Percentiles rank a stretch among this genome's conserved stretches.
phyloP scores from a whole-genome alignment of 2,888 invertebrate genomes.

The Thelaira solivaga region DNA sequence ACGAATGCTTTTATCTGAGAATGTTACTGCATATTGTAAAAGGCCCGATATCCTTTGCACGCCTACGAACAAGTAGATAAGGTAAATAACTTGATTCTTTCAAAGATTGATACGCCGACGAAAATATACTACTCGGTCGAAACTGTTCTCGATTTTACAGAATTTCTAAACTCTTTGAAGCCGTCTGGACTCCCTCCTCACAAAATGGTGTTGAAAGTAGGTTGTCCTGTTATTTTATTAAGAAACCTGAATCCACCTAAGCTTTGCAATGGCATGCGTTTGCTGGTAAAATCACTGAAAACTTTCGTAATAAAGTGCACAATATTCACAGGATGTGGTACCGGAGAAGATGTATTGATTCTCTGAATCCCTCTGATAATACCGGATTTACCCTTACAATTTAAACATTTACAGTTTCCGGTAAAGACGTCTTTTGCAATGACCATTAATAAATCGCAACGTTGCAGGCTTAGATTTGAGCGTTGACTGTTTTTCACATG shows the following conservation, averaged over 20 bases:
- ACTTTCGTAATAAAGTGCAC: not conserved
- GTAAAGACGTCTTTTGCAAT: not conserved
- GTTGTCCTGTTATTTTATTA: constrained; percentile 24
- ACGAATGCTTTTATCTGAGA: too few species aligned
- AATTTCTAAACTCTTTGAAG: constrained; percentile 51
- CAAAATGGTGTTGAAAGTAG: constrained; percentile 26
- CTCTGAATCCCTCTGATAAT: not conserved
- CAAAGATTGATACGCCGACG: not conserved
- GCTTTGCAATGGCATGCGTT: not conserved
- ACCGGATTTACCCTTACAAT: not conserved
- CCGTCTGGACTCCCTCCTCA: constrained; percentile 39
- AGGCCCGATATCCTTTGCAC: too few species aligned
- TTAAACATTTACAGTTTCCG: not conserved
- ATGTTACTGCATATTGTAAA: too few species aligned
- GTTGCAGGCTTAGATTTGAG: not conserved
- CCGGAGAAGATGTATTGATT: not conserved
- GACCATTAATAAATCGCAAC: not conserved
- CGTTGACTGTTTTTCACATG: not conserved
- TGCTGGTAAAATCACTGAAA: not conserved
- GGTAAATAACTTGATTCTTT: not conserved
- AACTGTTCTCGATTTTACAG: not conserved
- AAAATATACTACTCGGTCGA: not conserved
- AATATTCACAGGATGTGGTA: not conserved
- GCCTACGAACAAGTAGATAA: not conserved
- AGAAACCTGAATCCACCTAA: constrained; percentile 15